Base-by-base conservation (phyloP, 92 coral and sea anemone genomes). In the Pocillopora meandrina region DNA sequence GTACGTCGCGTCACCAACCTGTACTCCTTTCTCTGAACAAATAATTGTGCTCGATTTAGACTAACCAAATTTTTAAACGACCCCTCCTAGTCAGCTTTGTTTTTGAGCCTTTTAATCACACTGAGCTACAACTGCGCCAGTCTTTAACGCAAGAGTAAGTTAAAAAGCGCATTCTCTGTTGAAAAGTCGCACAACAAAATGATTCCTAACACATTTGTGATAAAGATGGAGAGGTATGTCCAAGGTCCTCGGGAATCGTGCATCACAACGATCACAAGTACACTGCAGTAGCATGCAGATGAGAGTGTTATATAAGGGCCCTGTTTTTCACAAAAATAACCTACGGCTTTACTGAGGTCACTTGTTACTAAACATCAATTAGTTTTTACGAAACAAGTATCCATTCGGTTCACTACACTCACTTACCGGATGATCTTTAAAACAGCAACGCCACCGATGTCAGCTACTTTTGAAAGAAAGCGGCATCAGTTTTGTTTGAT, bases 21-120 rank as follows among this genome's bases (percentile, higher is more conserved):
- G 52, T 42, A 15, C 10, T 59, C 23, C 56, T 76, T 49, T 0
- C 66, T 31, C 17, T 75, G 21, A 13, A 26, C 65, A 10, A 18
- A 10, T 42, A 42, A 31, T 36, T 78, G 61, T 36, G 52, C 72
- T 72, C n/a, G 14, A 9, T 64, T 63, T 11, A 12, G 7, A 12
- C 55, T 33, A 59, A 10, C 20, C 23, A 31, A 65, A 21, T 15
- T 56, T 47, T 56, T 79, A 55, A 23, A 52, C 14, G 74, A 65
- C 74, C 64, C 74, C 83, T 65, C 74, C 64, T 65, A 47, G 52
- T 9, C 64, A 12, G 62, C 82, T 79, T 52, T 67, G 61, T 76
- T 66, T 79, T 23, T 56, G 61, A 16, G 72, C 61, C 31, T 26
- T 26, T 26, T 23, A 79, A 52, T 67, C 83, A 79, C 83, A 79